Conservation (phyloP, 2,888 invertebrate species). For the Sipunculus nudus region DNA sequence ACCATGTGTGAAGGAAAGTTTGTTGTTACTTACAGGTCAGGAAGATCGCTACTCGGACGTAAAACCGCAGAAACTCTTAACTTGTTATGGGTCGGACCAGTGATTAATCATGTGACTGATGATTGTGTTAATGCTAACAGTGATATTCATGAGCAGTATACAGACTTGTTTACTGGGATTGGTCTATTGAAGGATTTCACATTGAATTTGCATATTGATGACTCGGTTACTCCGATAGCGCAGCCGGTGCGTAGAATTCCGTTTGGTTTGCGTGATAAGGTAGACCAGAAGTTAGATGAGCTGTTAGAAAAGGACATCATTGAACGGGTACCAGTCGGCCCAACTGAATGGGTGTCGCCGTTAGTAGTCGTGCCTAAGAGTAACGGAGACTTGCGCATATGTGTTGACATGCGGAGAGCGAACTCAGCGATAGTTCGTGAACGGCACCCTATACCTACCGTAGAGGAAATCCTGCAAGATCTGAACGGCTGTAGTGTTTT, state of each 20-base stretch:
- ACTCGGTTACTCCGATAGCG: background rate
- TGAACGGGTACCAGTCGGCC: conserved; percentile 24
- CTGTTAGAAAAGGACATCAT: conserved; percentile 20
- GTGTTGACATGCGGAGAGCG: conserved; percentile 37
- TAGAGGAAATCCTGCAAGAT: conserved; percentile 17
- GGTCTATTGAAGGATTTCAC: conserved; percentile 8
- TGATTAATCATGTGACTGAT: too few relatives aligned
- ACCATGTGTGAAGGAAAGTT: too few relatives aligned
- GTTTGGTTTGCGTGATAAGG: conserved; percentile 4
- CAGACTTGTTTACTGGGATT: conserved; percentile 1
- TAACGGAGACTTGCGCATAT: conserved; percentile 31
- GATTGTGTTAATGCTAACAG: too few relatives aligned
- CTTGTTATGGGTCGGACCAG: too few relatives aligned
- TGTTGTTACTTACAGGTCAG: too few relatives aligned
- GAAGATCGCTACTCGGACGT: too few relatives aligned
- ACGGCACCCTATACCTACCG: conserved; percentile 26
- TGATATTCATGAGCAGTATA: too few relatives aligned
- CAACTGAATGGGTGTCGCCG: conserved; percentile 36
- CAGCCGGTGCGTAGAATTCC: conserved; percentile 1
- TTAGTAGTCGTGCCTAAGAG: conserved; percentile 31
- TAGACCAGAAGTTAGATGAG: background rate
- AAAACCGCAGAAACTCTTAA: too few relatives aligned
- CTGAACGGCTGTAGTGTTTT: conserved; percentile 10
- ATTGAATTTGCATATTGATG: conserved; percentile 1
- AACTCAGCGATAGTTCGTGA: conserved; percentile 32